Conservation (phyloP, 2,113 vertebrate species). For the Hypomesus transpacificus region DNA sequence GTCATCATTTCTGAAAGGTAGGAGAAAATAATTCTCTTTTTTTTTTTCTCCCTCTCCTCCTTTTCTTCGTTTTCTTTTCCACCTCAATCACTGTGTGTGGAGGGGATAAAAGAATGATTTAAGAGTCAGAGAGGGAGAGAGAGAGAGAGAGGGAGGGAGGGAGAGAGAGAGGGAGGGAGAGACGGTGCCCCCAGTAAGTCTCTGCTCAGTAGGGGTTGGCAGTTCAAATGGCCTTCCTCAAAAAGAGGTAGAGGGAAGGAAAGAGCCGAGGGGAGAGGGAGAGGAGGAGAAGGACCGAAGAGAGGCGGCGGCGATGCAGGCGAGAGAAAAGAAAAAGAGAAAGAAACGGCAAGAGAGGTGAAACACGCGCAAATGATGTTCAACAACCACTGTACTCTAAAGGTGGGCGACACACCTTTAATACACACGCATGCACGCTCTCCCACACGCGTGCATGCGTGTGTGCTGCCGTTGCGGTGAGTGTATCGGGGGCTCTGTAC, state of each 20-base stretch:
- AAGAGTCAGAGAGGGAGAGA: constrained; percentile 94
- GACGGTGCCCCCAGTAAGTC: constrained; percentile 79
- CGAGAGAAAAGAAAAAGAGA: constrained; percentile 4
- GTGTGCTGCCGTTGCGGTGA: constrained; percentile 90
- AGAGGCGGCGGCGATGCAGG: constrained; percentile 52
- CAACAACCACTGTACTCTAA: no score
- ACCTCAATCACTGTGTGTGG: constrained; percentile 76
- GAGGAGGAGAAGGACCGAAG: background rate
- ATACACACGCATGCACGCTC: background rate
- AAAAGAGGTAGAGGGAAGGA: constrained; percentile 55
- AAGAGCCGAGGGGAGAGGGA: constrained; percentile 21
- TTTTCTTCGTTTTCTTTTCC: constrained; percentile 55
- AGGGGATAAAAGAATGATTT: constrained; percentile 99
- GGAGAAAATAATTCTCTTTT: constrained; percentile 97
- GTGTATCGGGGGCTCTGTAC: constrained; percentile 97
- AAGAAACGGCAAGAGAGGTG: constrained; percentile 16
- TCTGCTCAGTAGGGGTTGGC: constrained; percentile 91
- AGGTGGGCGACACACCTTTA: background rate
- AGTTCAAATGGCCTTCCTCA: constrained; percentile 98
- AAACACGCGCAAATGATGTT: no score
- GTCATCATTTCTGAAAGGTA: constrained; percentile 99
- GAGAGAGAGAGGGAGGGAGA: constrained; percentile 84
- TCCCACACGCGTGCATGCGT: constrained; percentile 26
- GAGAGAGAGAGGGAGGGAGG: constrained; percentile 86
- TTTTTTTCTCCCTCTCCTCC: constrained; percentile 40